Conservation (phyloP, 2,797 vertebrate species). For the Sebastes oblongus region DNA sequence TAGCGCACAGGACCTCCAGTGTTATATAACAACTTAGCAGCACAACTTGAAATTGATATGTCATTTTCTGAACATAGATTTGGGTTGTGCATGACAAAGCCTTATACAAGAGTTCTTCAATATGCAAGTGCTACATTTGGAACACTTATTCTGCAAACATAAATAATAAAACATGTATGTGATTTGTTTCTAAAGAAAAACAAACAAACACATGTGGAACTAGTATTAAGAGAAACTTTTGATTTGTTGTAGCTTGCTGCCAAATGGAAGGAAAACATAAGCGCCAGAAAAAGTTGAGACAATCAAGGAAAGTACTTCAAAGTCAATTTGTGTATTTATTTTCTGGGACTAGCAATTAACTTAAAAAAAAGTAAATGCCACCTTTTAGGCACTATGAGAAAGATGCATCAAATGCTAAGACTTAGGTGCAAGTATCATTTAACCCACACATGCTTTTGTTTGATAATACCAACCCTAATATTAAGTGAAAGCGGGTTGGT, state of each 20-base stretch:
- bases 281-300: neutral
- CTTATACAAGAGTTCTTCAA: neutral
- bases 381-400: neutral
- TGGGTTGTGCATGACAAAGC: neutral
- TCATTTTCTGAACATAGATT: conserved; percentile 18
- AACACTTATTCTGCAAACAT: neutral
- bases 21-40: conserved; percentile 24
- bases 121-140: neutral
- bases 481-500: neutral
- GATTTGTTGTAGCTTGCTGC: neutral
- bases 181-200: neutral
- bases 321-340: neutral
- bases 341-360: neutral
- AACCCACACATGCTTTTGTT: neutral
- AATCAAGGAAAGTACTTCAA: neutral
- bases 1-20: conserved; percentile 17
- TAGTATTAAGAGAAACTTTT: neutral
- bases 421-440: neutral
- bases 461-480: conserved; percentile 1
- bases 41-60: conserved; percentile 22
- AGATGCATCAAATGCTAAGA: neutral
- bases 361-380: neutral
- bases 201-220: neutral
- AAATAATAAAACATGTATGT: neutral
- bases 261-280: neutral